Conservation (phyloP, 2,888 invertebrate genomes). For the Rugalucina vietnamica region DNA sequence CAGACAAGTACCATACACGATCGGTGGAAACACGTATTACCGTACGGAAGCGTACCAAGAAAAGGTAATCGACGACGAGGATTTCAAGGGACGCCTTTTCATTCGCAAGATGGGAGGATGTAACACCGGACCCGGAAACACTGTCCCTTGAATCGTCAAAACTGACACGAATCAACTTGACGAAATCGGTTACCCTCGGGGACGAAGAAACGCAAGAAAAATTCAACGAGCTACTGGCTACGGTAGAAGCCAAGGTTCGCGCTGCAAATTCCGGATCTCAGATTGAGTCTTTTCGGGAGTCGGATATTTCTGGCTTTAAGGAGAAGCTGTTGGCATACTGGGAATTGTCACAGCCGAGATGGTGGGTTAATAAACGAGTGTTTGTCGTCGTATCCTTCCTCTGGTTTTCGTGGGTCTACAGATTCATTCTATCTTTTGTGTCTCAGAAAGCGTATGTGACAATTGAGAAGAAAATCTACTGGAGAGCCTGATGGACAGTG, state of each 20-base stretch:
- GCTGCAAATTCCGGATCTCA: neutral
- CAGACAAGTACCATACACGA: neutral
- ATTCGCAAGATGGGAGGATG: constrained; percentile 7
- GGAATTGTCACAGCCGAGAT: neutral
- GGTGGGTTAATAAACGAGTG: neutral
- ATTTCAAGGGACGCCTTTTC: neutral
- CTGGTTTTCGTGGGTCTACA: neutral
- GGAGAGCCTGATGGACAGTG: too few species aligned
- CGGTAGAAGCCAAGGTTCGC: neutral
- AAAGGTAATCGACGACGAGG: neutral
- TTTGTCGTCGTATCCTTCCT: neutral
- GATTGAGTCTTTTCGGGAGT: neutral
- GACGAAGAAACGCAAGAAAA: neutral
- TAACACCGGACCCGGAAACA: neutral
- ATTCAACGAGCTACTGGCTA: neutral
- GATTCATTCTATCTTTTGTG: neutral
- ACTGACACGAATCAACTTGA: neutral
- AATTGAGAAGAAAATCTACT: neutral
- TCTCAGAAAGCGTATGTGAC: neutral
- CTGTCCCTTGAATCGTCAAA: neutral
- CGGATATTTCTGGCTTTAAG: neutral
- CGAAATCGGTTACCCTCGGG: neutral
- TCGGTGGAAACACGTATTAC: neutral
- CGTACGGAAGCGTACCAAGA: constrained; percentile 3
- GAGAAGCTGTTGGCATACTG: neutral